These are phyloP conservation scores for Pseudococcus viburni DNA, from an alignment of 2,888 invertebrate species.

Conservation along the genomic window DNA sequence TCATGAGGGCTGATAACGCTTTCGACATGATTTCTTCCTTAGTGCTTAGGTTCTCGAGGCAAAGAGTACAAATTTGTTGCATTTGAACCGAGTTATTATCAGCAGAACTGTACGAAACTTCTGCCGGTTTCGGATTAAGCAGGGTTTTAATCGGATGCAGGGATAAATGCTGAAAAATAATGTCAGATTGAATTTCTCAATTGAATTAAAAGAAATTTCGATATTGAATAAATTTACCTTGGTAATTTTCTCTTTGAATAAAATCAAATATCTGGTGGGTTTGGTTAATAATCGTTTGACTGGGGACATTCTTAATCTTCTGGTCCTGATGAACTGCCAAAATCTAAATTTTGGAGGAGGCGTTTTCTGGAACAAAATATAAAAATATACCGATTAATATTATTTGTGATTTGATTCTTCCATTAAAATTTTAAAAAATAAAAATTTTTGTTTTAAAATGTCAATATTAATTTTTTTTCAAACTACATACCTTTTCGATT, in stretches of 20 bases:
- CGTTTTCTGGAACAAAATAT: not conserved
- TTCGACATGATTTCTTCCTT: not conserved
- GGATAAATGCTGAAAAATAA: not conserved
- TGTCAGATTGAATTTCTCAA: not conserved
- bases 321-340: not conserved
- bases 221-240: not conserved
- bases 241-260: not conserved
- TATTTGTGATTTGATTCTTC: not conserved
- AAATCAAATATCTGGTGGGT: constrained; percentile 18
- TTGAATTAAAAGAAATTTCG: not conserved
- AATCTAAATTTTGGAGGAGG: not conserved
- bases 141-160: not conserved
- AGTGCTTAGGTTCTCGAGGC: not conserved
- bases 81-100: not conserved
- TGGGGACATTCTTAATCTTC: not conserved
- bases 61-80: not conserved
- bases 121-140: not conserved
- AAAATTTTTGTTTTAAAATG: not conserved
- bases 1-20: not conserved
- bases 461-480: not conserved
- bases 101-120: not conserved
- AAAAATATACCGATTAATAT: not conserved
- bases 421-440: not conserved
- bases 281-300: constrained; percentile 26
- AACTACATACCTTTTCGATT: not conserved